Base-by-base conservation (phyloP, 2,888 invertebrate genomes). In the Zele albiditarsus region DNA sequence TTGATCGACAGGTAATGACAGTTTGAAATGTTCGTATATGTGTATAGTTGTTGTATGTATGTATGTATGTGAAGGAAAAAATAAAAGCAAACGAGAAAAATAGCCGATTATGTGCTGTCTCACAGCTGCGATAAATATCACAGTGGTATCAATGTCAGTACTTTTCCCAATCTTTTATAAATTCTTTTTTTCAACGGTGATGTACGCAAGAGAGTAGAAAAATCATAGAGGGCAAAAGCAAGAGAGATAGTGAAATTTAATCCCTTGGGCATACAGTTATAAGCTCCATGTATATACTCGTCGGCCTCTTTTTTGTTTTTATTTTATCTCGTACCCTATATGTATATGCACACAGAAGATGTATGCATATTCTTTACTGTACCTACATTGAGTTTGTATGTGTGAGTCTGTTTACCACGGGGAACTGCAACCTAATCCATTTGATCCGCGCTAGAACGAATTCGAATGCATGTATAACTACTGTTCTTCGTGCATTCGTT, bases 1-100 rank as follows among this genome's bases (percentile, higher is more conserved):
- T 87, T 88, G 88, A 88, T 88, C 87, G 87, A 86, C 87, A 88
- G 87, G 88, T 88, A 88, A 87, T 87, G 87, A 86, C 87, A 86
- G 87, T 87, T 87, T 86, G 87, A 87, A 87, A 85, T 87, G 81
- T 86, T 12, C 25, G 31, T n/a, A 20, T 28, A 42, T 23, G 3
- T 2, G 14, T 16, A 23, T 25, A 20, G 3, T 27, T n/a, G 23
- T 8, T 38, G 20, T 58, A 14, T 46, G 42, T 38, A 10, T 1
- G 16, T 10, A 23, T 25, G 23, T 1, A 46, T 23, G n/a, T 42
- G 60, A 38, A 73, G 60, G n/a, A 49, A 33, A 69, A 71, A 46
- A 74, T 71, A 71, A 57, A 63, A 63, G 72, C 62, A 33, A 62
- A 46, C 33, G 33, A 33, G 1, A 16, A 14, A 2, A 46, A 16